A percentile compares a stretch with the other conserved stretches of the same genome.
phyloP scores from a whole-genome alignment of 2,113 vertebrate genomes.

The Triplophysa rosa region DNA sequence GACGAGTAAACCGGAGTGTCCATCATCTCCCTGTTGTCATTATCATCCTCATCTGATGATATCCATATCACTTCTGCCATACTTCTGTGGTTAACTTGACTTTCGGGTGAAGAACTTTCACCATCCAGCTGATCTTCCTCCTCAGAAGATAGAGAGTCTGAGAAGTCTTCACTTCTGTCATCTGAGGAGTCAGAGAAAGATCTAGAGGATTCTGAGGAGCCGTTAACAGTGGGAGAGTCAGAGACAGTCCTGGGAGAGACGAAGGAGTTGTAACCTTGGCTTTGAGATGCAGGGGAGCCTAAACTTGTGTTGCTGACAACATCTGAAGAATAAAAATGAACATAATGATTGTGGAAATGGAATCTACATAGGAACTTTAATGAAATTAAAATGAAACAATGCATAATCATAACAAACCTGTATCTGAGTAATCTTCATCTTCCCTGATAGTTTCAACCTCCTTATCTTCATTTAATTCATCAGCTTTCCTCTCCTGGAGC shows the following conservation, averaged over 20 bases:
- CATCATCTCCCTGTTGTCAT: slow-evolving; percentile 55
- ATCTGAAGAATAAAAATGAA: slow-evolving; percentile 58
- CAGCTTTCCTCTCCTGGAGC: slow-evolving; percentile 48
- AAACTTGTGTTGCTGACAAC: slow-evolving; percentile 60
- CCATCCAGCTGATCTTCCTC: slow-evolving; percentile 60
- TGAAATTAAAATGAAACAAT: not conserved
- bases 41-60: slow-evolving; percentile 70
- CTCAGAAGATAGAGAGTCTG: slow-evolving; percentile 74
- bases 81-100: slow-evolving; percentile 7
- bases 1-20: slow-evolving; percentile 11
- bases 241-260: slow-evolving; percentile 71
- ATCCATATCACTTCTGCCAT: slow-evolving; percentile 55
- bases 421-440: slow-evolving; percentile 73
- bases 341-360: too few relatives aligned
- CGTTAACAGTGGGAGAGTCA: slow-evolving; percentile 50
- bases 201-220: slow-evolving; percentile 67
- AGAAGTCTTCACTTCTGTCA: slow-evolving; percentile 78
- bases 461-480: slow-evolving; percentile 28
- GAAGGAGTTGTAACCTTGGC: slow-evolving; percentile 54
- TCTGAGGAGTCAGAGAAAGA: slow-evolving; percentile 62
- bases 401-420: slow-evolving; percentile 64
- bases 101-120: not conserved
- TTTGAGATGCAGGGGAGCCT: slow-evolving; percentile 47
- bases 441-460: slow-evolving; percentile 60
- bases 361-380: not conserved